Conservation (phyloP, 2,113 vertebrate genomes). For the Antennarius striatus region DNA sequence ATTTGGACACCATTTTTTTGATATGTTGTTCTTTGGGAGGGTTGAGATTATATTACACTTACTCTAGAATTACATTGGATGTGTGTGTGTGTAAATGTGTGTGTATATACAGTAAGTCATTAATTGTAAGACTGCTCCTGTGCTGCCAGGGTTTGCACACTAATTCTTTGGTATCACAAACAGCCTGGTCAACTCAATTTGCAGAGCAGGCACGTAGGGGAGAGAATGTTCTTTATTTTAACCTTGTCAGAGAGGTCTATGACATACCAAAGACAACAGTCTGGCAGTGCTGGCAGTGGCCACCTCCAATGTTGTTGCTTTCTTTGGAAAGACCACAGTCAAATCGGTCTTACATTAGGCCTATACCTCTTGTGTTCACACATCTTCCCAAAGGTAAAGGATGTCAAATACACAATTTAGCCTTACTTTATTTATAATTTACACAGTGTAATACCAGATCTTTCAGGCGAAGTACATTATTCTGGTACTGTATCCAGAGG, state of each 20-base stretch:
- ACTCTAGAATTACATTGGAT: neutral
- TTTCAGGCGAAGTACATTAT: neutral
- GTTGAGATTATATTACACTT: neutral
- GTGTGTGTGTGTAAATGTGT: neutral
- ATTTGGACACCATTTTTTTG: no score
- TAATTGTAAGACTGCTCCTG: slow-evolving; percentile 36
- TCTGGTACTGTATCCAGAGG: neutral
- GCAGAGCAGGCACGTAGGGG: slow-evolving; percentile 56
- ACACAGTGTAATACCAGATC: neutral
- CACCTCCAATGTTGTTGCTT: slow-evolving; percentile 53
- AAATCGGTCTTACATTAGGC: slow-evolving; percentile 48
- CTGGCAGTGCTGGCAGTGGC: slow-evolving; percentile 55
- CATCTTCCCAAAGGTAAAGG: slow-evolving; percentile 43
- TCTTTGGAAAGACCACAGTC: slow-evolving; percentile 44
- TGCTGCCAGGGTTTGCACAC: slow-evolving; percentile 58
- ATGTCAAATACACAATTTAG: slow-evolving; percentile 33
- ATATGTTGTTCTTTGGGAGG: no score
- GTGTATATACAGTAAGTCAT: slow-evolving; percentile 21
- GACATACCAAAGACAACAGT: slow-evolving; percentile 58
- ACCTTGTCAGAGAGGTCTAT: slow-evolving; percentile 71
- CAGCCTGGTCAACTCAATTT: slow-evolving; percentile 60
- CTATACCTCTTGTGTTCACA: slow-evolving; percentile 41
- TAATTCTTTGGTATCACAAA: slow-evolving; percentile 52
- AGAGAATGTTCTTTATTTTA: slow-evolving; percentile 70
- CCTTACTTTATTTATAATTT: slow-evolving; percentile 29